Evolutionary conservation across 2,888 invertebrate species (phyloP).

Genomic region (Pristionchus fissidentatus): DNA sequence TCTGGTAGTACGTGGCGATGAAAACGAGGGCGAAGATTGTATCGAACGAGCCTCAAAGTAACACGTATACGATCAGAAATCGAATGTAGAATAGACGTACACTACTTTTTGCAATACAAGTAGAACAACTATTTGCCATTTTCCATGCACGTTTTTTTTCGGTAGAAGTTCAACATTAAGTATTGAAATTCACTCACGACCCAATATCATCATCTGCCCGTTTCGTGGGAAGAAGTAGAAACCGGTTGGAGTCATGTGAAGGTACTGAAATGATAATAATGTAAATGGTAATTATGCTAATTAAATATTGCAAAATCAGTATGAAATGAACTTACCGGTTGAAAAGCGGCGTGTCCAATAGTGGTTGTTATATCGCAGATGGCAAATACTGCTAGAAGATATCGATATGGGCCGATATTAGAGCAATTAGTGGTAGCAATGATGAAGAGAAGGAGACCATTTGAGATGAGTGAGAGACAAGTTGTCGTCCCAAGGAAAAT

Average conservation of each 20-base stretch:
- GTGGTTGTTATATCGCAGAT: not conserved
- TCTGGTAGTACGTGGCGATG: slow-evolving; percentile 36
- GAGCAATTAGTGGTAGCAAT: not conserved
- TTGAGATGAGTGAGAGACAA: not conserved
- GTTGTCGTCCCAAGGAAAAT: not conserved
- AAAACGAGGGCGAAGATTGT: not conserved
- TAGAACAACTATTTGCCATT: too few relatives aligned
- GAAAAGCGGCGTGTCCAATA: not conserved
- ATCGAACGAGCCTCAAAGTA: not conserved
- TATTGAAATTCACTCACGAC: not conserved
- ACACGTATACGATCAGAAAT: too few relatives aligned
- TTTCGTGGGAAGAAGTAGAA: slow-evolving; percentile 35
- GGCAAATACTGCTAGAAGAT: not conserved
- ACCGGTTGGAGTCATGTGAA: slow-evolving; percentile 22
- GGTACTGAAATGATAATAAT: not conserved
- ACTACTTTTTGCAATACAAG: too few relatives aligned
- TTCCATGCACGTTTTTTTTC: too few relatives aligned
- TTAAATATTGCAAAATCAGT: not conserved
- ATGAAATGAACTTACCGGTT: not conserved
- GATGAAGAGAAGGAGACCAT: not conserved
- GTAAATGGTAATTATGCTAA: not conserved
- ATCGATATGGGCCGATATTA: not conserved
- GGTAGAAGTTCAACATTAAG: not conserved
- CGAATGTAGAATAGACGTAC: not conserved
- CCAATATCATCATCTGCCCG: not conserved